These are phyloP conservation scores for Camponotus vicinus DNA, from an alignment of 1,140 invertebrate genomes.

Conservation along the genomic window DNA sequence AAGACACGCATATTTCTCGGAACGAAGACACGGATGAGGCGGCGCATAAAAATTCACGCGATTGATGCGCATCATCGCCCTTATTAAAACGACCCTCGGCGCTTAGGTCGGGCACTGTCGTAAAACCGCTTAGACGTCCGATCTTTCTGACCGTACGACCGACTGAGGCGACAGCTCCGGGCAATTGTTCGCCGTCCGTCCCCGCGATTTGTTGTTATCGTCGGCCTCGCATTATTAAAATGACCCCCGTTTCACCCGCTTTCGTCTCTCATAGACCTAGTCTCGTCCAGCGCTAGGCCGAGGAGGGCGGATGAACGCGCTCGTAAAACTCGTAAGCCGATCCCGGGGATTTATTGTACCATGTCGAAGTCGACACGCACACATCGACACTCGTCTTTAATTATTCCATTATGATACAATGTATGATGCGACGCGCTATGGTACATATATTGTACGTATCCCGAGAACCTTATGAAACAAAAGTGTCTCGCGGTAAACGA, in stretches of 20 bases:
- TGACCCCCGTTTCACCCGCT: slow-evolving; percentile 46
- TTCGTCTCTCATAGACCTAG: not conserved
- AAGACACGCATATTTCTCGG: not conserved
- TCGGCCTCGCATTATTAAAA: slow-evolving; percentile 60
- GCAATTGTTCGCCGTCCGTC: slow-evolving; percentile 68
- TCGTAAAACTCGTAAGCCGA: slow-evolving; percentile 37
- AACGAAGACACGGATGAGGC: not conserved
- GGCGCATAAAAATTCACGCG: slow-evolving; percentile 16
- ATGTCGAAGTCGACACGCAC: not conserved
- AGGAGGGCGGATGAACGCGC: not conserved
- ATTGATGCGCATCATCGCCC: slow-evolving; percentile 50
- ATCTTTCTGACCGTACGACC: slow-evolving; percentile 6
- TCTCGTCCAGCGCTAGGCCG: slow-evolving; percentile 13
- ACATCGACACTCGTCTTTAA: slow-evolving; percentile 15
- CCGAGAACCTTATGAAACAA: slow-evolving; percentile 16
- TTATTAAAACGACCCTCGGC: slow-evolving; percentile 67
- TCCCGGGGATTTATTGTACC: not conserved
- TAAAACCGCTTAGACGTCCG: slow-evolving; percentile 52
- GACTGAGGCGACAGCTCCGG: not conserved
- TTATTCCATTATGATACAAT: slow-evolving; percentile 43
- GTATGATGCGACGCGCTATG: not conserved
- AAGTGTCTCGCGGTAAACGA: slow-evolving; percentile 38
- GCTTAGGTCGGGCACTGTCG: slow-evolving; percentile 29
- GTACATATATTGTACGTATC: not conserved
- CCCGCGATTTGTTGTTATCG: slow-evolving; percentile 68